These are phyloP conservation scores for Silurus lanzhouensis DNA, from an alignment of 2,797 vertebrate species.

Conservation along the genomic window DNA sequence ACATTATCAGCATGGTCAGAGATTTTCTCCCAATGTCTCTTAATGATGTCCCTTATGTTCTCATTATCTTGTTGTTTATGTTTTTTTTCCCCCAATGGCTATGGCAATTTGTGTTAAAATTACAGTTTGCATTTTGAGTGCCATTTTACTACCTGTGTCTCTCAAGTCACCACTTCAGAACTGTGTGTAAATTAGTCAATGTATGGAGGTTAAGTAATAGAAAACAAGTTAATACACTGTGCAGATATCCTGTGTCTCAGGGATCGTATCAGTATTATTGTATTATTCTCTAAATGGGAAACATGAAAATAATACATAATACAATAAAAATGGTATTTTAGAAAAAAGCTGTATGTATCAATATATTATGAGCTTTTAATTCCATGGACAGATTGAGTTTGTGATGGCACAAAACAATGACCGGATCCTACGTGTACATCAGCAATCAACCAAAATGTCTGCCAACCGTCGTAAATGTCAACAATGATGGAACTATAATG, in stretches of 20 bases:
- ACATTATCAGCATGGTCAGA: neutral
- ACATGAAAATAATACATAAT: neutral
- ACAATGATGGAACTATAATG: too few species aligned
- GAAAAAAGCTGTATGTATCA: neutral
- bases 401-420: neutral
- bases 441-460: too few species aligned
- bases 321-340: neutral
- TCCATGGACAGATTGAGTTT: neutral
- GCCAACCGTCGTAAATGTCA: too few species aligned
- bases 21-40: neutral
- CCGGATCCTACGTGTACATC: neutral
- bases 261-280: neutral
- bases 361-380: neutral
- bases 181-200: too few species aligned
- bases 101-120: neutral
- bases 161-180: neutral
- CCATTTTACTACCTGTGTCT: neutral
- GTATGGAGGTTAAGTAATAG: too few species aligned
- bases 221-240: too few species aligned
- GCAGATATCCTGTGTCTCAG: neutral
- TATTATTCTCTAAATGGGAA: neutral
- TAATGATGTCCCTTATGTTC: neutral
- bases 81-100: neutral
- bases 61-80: neutral
- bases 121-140: neutral